Conservation (phyloP, 2,888 invertebrate species). For the Tipula confusa region DNA sequence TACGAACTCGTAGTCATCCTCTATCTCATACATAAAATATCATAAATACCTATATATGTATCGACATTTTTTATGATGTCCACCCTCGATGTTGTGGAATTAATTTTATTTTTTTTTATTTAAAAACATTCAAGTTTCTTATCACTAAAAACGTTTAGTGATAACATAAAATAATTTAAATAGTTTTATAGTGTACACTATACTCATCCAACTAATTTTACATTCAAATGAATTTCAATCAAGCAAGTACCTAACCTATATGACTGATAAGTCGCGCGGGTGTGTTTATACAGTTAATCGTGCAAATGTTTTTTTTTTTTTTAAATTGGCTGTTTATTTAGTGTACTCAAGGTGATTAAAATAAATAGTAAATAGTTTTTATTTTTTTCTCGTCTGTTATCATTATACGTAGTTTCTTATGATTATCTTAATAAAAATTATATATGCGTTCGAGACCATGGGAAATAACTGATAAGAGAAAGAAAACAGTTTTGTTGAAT, state of each 20-base stretch:
- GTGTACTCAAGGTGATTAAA: not conserved
- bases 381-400: not conserved
- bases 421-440: not conserved
- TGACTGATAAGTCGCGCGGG: not conserved
- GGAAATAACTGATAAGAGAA: not conserved
- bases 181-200: constrained; percentile 7
- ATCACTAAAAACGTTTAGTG: not conserved
- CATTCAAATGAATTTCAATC: not conserved
- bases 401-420: not conserved
- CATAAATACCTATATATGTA: not conserved
- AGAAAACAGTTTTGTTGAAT: too few relatives aligned
- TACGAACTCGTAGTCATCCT: not conserved
- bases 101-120: not conserved
- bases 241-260: not conserved
- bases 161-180: not conserved
- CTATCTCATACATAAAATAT: too few relatives aligned
- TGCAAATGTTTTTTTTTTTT: not conserved
- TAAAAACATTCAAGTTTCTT: not conserved
- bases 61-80: not conserved
- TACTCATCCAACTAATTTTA: not conserved
- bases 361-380: not conserved
- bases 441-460: not conserved
- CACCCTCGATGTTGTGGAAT: not conserved
- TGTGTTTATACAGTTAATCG: not conserved
- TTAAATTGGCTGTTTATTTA: not conserved